Conservation (phyloP, 2,888 invertebrate genomes). For the Petrolisthes cinctipes region DNA sequence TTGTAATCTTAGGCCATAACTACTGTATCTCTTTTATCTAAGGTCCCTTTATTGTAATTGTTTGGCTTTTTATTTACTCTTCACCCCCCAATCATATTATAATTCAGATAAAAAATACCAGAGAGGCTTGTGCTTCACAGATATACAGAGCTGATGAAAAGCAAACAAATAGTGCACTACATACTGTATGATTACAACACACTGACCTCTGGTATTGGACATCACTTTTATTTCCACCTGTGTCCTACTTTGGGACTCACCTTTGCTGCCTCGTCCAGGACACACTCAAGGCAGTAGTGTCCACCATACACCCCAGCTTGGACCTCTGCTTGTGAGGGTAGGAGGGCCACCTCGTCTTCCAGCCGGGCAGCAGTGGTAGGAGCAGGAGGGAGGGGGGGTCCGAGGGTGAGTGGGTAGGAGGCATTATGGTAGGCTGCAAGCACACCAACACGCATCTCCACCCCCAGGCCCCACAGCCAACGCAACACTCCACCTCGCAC, state of each 20-base stretch:
- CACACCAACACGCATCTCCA: constrained; percentile 51
- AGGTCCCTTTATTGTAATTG: background rate
- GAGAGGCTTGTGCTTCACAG: too few species aligned
- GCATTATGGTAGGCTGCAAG: constrained; percentile 63
- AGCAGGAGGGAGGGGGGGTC: constrained; percentile 58
- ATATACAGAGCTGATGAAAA: background rate
- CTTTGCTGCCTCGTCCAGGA: constrained; percentile 53
- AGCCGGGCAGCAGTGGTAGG: constrained; percentile 55
- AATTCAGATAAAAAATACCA: too few species aligned
- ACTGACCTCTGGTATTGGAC: background rate
- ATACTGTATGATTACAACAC: background rate
- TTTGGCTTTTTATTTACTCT: background rate
- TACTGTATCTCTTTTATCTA: background rate
- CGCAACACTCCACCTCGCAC: constrained; percentile 60
- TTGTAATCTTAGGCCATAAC: too few species aligned
- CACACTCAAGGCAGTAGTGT: constrained; percentile 59
- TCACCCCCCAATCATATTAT: background rate
- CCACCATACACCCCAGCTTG: constrained; percentile 60
- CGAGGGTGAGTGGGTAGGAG: constrained; percentile 61
- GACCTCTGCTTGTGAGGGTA: constrained; percentile 57
- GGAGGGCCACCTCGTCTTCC: constrained; percentile 55
- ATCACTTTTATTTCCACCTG: too few species aligned
- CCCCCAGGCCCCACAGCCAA: constrained; percentile 62
- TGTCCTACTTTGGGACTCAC: constrained; percentile 19
- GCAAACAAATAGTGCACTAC: background rate